Evolutionary conservation across 2,113 vertebrate species (phyloP).

Genomic region (Microcebus lehilahytsara): DNA sequence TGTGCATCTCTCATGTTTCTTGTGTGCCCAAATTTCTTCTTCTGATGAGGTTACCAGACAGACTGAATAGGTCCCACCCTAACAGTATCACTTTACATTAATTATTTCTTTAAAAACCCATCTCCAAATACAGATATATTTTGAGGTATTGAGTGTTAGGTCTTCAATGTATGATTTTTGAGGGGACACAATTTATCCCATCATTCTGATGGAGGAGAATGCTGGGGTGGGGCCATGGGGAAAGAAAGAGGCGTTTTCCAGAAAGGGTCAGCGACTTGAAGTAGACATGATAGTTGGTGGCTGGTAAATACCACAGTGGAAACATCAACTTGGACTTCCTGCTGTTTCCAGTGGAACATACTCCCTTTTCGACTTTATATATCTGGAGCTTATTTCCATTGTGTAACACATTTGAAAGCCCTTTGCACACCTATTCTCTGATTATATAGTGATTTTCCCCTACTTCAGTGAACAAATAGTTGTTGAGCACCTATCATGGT

Average conservation of each 20-base stretch:
- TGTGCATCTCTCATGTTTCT: accelerated
- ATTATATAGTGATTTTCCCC: not conserved
- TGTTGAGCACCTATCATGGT: not conserved
- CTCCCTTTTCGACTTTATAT: not conserved
- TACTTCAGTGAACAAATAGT: not conserved
- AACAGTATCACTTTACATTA: not conserved
- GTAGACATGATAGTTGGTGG: not conserved
- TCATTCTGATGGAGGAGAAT: not conserved
- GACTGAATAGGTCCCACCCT: not conserved
- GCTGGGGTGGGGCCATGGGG: not conserved
- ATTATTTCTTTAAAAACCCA: not conserved
- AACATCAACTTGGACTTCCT: not conserved
- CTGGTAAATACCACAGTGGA: not conserved
- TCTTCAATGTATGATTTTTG: not conserved
- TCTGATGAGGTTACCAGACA: not conserved
- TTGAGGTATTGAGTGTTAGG: not conserved
- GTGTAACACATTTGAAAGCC: not conserved
- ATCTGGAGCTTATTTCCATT: not conserved
- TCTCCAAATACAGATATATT: not conserved
- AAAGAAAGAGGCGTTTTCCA: not conserved
- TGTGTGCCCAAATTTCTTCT: not conserved
- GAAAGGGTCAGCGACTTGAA: not conserved
- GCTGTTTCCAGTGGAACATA: not conserved
- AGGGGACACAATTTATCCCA: not conserved
- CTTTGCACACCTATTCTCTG: not conserved